Conservation (phyloP, 1,140 invertebrate genomes). For the Drosophila elegans region DNA sequence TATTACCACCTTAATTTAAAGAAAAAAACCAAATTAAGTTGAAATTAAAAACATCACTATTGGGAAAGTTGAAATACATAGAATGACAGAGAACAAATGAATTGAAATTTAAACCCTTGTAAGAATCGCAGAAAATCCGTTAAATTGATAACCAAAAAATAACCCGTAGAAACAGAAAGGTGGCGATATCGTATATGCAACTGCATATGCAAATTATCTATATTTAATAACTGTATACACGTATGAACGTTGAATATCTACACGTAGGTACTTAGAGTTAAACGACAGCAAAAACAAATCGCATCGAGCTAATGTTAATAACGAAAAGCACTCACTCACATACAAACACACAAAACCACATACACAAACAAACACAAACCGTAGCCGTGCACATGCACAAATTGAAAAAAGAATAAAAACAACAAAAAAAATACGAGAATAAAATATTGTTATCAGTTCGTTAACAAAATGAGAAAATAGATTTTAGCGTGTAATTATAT, state of each 20-base stretch:
- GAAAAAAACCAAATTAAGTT: no score
- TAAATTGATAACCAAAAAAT: constrained; percentile 14
- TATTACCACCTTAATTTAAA: no score
- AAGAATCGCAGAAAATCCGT: no score
- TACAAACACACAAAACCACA: constrained; percentile 35
- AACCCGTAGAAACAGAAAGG: not conserved
- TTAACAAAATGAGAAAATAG: constrained; percentile 77
- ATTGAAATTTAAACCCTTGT: no score
- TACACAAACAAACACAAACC: constrained; percentile 23
- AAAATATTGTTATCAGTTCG: constrained; percentile 77
- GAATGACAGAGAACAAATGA: no score
- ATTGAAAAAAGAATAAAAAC: constrained; percentile 7
- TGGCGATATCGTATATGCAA: constrained; percentile 55
- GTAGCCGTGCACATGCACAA: constrained; percentile 40
- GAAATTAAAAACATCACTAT: no score
- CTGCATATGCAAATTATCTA: constrained; percentile 46
- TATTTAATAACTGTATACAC: constrained; percentile 71
- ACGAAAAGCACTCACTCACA: constrained; percentile 30
- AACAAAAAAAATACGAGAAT: constrained; percentile 28
- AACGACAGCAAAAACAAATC: constrained; percentile 41
- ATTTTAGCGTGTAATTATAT: constrained; percentile 73
- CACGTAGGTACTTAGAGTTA: constrained; percentile 77
- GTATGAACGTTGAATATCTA: constrained; percentile 66
- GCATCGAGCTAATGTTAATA: constrained; percentile 60
- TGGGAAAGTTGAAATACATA: no score